Evolutionary conservation across 2,797 vertebrate genomes (phyloP), one percentile per base, ranked within the genome.

Genomic region (Sebastes miniatus): DNA sequence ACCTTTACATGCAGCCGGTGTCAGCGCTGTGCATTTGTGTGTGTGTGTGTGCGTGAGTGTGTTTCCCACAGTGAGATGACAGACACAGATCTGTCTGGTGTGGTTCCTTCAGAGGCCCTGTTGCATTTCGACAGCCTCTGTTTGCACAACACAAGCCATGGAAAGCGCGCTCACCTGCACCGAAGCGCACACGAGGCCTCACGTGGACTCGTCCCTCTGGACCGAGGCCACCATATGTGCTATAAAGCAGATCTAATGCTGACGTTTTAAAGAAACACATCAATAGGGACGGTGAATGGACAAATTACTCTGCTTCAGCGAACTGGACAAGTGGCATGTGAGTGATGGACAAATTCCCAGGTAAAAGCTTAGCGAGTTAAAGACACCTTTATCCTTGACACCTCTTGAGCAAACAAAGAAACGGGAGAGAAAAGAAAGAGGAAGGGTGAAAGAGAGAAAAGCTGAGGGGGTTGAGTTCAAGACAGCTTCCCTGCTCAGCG

Each of bases 121-220:
- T 47, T 90, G 80, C 57, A 76, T 90, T 91, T 84, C 8, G 65
- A 87, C 76, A 81, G 73, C 32, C 73, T 87, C 71, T 92, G 90
- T 95, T 95, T 94, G 89, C 90, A 91, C 83, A 92, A 92, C 91
- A 92, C 63, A 66, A 76, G 68, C 73, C 57, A 52, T n/a, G 67
- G 39, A 90, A 76, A 89, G 43, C 64, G n/a, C 3, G 59, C 76
- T 91, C 89, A 91, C 89, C 91, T 93, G 89, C 68, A 63, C 73
- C 13, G 20, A 52, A 69, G 68, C 77, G 77, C 70, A 61, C 65
- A 77, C 61, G 68, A 71, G 76, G 66, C 70, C 83, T 83, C 65
- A 68, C 36, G 2, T 76, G 72, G 57, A 59, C 59, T 43, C 56
- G 22, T 56, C 27, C 73, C 9, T 3, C 56, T 54, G 68, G 39